phyloP scores from a whole-genome alignment of 2,797 vertebrate species.

The Danio albolineatus region DNA sequence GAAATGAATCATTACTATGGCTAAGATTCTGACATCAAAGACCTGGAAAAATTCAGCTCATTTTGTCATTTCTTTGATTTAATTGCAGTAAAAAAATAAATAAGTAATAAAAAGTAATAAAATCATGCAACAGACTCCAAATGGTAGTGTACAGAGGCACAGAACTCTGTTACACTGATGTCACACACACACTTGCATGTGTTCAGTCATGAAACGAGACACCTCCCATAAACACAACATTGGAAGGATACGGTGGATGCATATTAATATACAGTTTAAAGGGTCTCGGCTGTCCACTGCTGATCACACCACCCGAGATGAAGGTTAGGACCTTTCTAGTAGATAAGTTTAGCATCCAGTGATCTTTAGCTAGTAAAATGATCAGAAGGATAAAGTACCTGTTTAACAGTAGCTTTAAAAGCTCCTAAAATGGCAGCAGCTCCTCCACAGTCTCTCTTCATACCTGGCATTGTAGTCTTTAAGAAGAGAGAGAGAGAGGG shows the following conservation, averaged over 20 bases:
- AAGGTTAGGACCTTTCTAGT: background rate
- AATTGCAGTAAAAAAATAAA: too few relatives aligned
- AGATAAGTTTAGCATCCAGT: constrained; percentile 8
- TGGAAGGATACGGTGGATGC: background rate
- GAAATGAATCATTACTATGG: too few relatives aligned
- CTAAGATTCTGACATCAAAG: too few relatives aligned
- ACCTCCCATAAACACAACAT: background rate
- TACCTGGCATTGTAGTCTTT: constrained; percentile 97
- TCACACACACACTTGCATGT: background rate
- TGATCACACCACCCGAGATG: background rate
- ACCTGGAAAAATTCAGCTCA: too few relatives aligned
- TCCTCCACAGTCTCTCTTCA: constrained; percentile 98
- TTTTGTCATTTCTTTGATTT: too few relatives aligned
- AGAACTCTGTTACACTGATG: background rate
- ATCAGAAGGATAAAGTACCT: constrained; percentile 74
- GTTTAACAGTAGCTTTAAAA: constrained; percentile 92
- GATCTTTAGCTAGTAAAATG: background rate
- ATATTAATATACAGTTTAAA: constrained; percentile 8
- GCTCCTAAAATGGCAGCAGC: constrained; percentile 95
- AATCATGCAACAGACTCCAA: background rate
- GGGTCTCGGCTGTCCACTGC: background rate
- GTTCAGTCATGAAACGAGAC: background rate
- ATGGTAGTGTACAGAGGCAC: background rate
- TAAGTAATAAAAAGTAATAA: too few relatives aligned
- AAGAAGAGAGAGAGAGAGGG: constrained; percentile 8